A percentile compares a stretch with the other conserved stretches of the same genome.
These are phyloP conservation scores for Parazoanthus swiftii DNA, from an alignment of 92 coral and sea anemone species.

Conservation along the genomic window DNA sequence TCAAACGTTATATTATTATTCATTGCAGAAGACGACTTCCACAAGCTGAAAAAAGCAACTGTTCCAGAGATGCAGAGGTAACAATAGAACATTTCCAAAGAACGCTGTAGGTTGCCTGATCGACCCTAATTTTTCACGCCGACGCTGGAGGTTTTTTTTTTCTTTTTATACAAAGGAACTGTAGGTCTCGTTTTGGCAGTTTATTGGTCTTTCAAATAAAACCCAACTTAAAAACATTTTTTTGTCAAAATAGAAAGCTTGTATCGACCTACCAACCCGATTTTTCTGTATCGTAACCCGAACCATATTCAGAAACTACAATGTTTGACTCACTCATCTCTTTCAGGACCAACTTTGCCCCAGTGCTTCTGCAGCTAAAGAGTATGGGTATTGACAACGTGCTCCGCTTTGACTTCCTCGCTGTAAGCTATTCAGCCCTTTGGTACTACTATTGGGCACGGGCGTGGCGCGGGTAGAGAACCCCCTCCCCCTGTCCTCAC, in stretches of 20 bases:
- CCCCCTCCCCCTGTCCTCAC: neutral
- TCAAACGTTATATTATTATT: neutral
- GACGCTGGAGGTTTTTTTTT: no score
- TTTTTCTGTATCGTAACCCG: no score
- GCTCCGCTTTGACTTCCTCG: conserved; percentile 88
- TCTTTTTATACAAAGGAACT: no score
- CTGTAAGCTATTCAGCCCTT: conserved; percentile 55
- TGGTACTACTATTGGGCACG: neutral
- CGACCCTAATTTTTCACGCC: neutral
- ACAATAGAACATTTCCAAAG: no score
- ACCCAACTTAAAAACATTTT: no score
- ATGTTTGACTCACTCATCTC: neutral
- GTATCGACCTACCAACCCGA: no score
- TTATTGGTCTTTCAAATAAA: no score
- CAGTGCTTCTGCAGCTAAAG: conserved; percentile 91
- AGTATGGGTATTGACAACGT: conserved; percentile 97
- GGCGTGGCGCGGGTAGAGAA: neutral
- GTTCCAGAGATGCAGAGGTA: conserved; percentile 47
- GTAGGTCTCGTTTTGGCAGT: no score
- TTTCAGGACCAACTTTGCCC: conserved; percentile 79
- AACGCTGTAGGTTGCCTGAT: no score
- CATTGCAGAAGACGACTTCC: conserved; percentile 35
- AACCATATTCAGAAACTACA: neutral
- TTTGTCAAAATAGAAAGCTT: no score
- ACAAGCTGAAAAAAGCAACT: conserved; percentile 34